These are phyloP conservation scores for Drosophila murphyi DNA, from an alignment of 1,140 invertebrate species.

Conservation along the genomic window DNA sequence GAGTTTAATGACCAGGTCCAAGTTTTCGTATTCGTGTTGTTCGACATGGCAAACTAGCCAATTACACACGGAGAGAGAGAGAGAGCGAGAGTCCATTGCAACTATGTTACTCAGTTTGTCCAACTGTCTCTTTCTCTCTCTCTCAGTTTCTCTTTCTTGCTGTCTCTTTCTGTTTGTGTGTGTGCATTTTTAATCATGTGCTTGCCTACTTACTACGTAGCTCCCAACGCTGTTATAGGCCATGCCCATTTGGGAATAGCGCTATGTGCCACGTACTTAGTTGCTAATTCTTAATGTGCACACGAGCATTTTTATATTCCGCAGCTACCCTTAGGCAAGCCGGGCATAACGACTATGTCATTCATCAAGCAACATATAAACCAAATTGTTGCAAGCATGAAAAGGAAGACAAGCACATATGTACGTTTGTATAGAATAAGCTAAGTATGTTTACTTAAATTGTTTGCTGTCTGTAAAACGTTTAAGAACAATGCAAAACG, in stretches of 20 bases:
- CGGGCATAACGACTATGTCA: constrained; percentile 12
- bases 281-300: constrained; percentile 79
- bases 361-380: constrained; percentile 12
- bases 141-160: not conserved
- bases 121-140: constrained; percentile 1
- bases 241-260: constrained; percentile 74
- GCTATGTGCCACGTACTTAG: constrained; percentile 75
- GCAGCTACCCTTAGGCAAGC: not conserved
- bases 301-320: constrained; percentile 59
- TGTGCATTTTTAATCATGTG: constrained; percentile 79
- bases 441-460: too few species aligned
- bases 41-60: constrained; percentile 14
- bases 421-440: too few species aligned
- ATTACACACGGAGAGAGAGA: constrained; percentile 1
- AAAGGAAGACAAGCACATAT: too few species aligned
- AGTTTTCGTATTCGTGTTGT: constrained; percentile 40
- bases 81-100: constrained; percentile 17
- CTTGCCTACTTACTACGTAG: constrained; percentile 69
- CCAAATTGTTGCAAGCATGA: not conserved
- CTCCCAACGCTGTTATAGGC: constrained; percentile 63
- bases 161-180: constrained; percentile 31
- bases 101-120: constrained; percentile 17
- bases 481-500: too few species aligned
- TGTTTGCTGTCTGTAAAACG: not conserved
- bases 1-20: constrained; percentile 53